Evolutionary conservation across 1,140 invertebrate genomes (phyloP), one percentile per base, ranked within the genome.

Genomic region (Olivierus martensii): DNA sequence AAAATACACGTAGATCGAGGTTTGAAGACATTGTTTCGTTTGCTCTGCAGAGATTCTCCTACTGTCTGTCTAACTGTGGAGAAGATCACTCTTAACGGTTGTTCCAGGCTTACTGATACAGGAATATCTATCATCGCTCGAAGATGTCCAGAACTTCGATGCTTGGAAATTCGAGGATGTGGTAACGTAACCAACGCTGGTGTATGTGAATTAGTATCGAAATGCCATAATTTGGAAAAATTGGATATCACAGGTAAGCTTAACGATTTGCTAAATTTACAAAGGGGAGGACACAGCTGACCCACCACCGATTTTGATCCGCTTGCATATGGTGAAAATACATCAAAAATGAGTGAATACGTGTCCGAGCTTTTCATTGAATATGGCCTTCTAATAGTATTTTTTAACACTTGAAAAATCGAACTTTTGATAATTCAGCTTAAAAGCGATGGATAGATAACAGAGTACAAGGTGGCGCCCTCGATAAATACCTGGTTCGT

Each of bases 21-120:
- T 50, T 66, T 87, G 62, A 73, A 80, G 66, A 74, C 69, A 34
- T 64, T 75, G 21, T 69, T 70, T 15, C 65, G 67, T 21, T 53
- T 69, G 15, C 59, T 73, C 9, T 68, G 69, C 58, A 66, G 70
- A 51, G 71, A 72, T 53, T 71, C 70, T 7, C 69, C 70, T 10
- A 61, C 61, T 1, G 63, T 72, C 44, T 77, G 61, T 67, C 68
- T 66, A 53, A 74, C 62, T 58, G 76, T 79, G 34, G 79, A 79
- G 61, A 71, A 74, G 50, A 77, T 85, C 18, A 75, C 82, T 59
- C 66, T 86, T 4, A 76, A 78, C 37, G 81, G 85, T 48, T 84
- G 84, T 54, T 77, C 80, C 21, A 75, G 75, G 53, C 75, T 87
- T n/a, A 76, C 83, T 1, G 82, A 88, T 63, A 79, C 79, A 58